phyloP scores from a whole-genome alignment of 2,797 vertebrate species.

The Sebastes trivittatus region DNA sequence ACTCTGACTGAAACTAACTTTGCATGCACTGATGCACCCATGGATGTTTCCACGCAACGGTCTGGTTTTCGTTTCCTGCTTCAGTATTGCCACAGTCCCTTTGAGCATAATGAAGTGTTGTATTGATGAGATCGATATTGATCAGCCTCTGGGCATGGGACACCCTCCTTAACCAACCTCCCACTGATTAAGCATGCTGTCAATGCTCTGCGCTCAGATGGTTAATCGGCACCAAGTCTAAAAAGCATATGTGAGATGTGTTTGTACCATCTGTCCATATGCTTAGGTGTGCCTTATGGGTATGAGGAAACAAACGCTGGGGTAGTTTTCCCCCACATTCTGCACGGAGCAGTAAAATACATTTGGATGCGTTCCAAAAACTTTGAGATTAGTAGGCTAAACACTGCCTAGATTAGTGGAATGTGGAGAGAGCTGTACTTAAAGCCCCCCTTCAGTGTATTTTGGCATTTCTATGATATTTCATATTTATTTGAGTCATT shows the following conservation, averaged over 20 bases:
- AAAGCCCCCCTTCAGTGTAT: no score
- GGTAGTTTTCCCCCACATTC: neutral
- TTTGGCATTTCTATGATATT: no score
- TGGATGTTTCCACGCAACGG: neutral
- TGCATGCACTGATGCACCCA: neutral
- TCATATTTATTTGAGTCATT: no score
- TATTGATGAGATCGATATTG: slow-evolving; percentile 22
- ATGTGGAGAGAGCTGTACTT: neutral
- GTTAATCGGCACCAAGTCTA: neutral
- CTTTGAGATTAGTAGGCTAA: neutral
- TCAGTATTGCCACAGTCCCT: neutral
- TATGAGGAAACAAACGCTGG: neutral
- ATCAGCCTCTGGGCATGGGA: slow-evolving; percentile 15
- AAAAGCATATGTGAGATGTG: slow-evolving; percentile 2
- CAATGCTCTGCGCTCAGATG: neutral
- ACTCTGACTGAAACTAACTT: slow-evolving; percentile 6
- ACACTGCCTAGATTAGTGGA: neutral
- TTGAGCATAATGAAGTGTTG: slow-evolving; percentile 6
- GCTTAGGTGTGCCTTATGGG: neutral
- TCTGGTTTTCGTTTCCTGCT: neutral
- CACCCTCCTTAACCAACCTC: neutral
- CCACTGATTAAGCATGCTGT: neutral
- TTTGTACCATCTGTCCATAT: slow-evolving; percentile 1
- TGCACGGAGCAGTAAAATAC: neutral
- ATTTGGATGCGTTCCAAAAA: slow-evolving; percentile 4